These are phyloP conservation scores for Colostygia pectinataria DNA, from an alignment of 2,888 invertebrate genomes.

Conservation along the genomic window DNA sequence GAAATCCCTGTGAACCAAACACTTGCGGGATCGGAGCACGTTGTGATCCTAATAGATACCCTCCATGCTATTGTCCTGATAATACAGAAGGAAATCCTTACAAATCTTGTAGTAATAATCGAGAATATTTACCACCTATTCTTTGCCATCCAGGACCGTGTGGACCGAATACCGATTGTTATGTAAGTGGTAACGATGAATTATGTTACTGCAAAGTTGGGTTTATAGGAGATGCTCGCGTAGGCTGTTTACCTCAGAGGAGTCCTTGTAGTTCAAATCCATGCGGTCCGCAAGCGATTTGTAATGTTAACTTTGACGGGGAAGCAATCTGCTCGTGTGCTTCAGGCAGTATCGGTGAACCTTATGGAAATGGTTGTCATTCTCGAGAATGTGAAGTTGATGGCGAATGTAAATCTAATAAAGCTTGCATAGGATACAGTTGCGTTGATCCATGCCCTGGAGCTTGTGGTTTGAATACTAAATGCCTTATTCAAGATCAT, in stretches of 20 bases:
- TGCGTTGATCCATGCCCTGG: slow-evolving; percentile 93
- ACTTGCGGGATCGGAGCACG: slow-evolving; percentile 90
- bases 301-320: slow-evolving; percentile 86
- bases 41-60: slow-evolving; percentile 90
- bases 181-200: slow-evolving; percentile 91
- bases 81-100: slow-evolving; percentile 92
- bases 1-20: slow-evolving; percentile 92
- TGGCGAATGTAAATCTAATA: slow-evolving; percentile 87
- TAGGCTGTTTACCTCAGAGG: slow-evolving; percentile 88
- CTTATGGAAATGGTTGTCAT: slow-evolving; percentile 88
- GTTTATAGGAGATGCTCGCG: slow-evolving; percentile 90
- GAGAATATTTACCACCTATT: slow-evolving; percentile 78
- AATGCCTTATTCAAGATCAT: slow-evolving; percentile 89
- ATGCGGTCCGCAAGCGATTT: slow-evolving; percentile 90
- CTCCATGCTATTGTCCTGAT: slow-evolving; percentile 94
- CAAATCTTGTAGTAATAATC: slow-evolving; percentile 85
- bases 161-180: slow-evolving; percentile 92
- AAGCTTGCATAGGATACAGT: slow-evolving; percentile 90
- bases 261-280: slow-evolving; percentile 90
- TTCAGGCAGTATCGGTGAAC: slow-evolving; percentile 89
- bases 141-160: slow-evolving; percentile 93
- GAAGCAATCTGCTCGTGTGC: slow-evolving; percentile 89
- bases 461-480: slow-evolving; percentile 89
- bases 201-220: slow-evolving; percentile 91
- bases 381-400: slow-evolving; percentile 92